Evolutionary conservation across 2,797 vertebrate genomes (phyloP).

Genomic region (Hybognathus amarus): DNA sequence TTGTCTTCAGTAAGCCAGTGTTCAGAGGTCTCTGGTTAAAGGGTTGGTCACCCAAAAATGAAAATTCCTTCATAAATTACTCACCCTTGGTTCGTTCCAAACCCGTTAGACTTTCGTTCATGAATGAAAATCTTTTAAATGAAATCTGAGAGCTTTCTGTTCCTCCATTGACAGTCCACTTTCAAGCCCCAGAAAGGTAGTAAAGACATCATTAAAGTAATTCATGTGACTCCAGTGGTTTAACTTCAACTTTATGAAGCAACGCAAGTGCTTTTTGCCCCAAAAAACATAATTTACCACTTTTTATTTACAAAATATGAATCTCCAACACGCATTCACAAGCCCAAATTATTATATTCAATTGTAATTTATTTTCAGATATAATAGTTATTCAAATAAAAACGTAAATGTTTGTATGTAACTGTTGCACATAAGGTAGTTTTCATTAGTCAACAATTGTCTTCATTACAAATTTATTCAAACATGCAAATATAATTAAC

Average conservation of each 20-base stretch:
- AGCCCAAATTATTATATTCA: too few species aligned
- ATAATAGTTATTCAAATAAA: background rate
- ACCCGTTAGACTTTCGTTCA: too few species aligned
- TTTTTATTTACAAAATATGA: background rate
- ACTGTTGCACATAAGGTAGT: background rate
- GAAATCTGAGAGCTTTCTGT: too few species aligned
- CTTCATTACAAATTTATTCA: background rate
- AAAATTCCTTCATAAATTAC: background rate
- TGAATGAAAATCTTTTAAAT: too few species aligned
- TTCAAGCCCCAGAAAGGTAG: too few species aligned
- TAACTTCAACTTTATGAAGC: too few species aligned
- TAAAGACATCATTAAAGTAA: too few species aligned
- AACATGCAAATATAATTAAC: background rate
- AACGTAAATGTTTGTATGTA: background rate
- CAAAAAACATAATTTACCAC: background rate
- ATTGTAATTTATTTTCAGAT: background rate
- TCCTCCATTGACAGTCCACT: too few species aligned
- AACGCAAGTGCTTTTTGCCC: background rate
- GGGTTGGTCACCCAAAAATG: background rate
- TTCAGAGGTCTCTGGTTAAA: background rate
- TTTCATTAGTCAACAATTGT: background rate
- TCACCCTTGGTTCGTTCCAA: too few species aligned
- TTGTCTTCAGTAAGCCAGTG: slow-evolving; percentile 20
- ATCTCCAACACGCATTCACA: background rate
- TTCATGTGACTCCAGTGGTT: background rate